These are phyloP conservation scores for Trichogramma evanescens DNA, from an alignment of 2,888 invertebrate genomes.

Conservation along the genomic window DNA sequence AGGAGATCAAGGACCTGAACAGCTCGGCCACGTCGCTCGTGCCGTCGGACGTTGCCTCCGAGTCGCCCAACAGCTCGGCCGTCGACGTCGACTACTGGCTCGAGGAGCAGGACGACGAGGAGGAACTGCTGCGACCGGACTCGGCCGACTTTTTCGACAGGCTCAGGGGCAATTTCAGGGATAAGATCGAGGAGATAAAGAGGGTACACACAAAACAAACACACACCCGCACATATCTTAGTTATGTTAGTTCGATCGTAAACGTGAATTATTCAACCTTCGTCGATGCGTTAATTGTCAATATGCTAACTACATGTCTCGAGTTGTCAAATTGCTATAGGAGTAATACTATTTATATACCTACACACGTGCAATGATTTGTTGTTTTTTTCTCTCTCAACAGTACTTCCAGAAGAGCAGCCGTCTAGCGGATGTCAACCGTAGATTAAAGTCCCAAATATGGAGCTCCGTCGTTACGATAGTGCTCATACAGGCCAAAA, in stretches of 20 bases:
- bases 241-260: too few species aligned
- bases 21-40: constrained; percentile 5
- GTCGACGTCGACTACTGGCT: not conserved
- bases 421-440: constrained; percentile 71
- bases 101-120: not conserved
- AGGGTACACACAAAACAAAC: constrained; percentile 49
- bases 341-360: not conserved
- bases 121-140: constrained; percentile 2
- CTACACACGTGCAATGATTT: not conserved
- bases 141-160: constrained; percentile 20
- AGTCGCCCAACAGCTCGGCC: not conserved
- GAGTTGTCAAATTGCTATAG: not conserved
- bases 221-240: too few species aligned
- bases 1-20: constrained; percentile 8
- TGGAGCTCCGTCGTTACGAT: constrained; percentile 97
- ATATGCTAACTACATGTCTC: too few species aligned
- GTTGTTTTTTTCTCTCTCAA: constrained; percentile 34
- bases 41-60: not conserved
- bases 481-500: constrained; percentile 91
- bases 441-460: constrained; percentile 84
- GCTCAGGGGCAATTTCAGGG: constrained; percentile 39
- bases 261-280: too few species aligned
- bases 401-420: constrained; percentile 77
- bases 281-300: too few species aligned
- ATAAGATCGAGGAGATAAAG: constrained; percentile 55